A percentile compares a stretch with the other conserved stretches of the same genome.
phyloP scores from a whole-genome alignment of 1,140 invertebrate genomes.

The Araneus ventricosus region DNA sequence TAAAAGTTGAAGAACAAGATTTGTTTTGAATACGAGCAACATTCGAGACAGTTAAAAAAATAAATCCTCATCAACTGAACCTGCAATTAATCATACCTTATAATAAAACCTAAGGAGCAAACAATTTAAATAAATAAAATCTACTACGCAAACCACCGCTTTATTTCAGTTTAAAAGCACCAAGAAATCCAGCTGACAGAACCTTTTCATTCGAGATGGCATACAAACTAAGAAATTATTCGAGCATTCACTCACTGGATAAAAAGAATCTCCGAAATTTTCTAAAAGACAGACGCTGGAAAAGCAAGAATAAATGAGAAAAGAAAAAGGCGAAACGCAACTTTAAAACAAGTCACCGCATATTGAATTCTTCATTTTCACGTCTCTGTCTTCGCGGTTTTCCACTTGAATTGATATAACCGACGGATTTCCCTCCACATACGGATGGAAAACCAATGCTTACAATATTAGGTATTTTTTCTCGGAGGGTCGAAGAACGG shows the following conservation, averaged over 20 bases:
- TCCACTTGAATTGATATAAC: background rate
- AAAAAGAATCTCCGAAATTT: background rate
- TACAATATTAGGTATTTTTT: background rate
- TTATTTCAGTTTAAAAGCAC: background rate
- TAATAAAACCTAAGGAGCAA: too few relatives aligned
- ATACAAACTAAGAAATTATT: background rate
- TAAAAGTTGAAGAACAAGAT: too few relatives aligned
- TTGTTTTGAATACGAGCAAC: too few relatives aligned
- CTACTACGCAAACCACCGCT: background rate
- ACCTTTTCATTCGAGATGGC: background rate
- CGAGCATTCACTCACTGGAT: background rate
- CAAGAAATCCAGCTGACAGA: background rate
- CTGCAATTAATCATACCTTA: too few relatives aligned
- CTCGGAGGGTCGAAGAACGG: too few relatives aligned
- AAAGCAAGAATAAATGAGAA: background rate
- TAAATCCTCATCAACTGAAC: too few relatives aligned
- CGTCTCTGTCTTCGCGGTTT: background rate
- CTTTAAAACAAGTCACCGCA: slow-evolving; percentile 32
- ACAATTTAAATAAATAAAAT: too few relatives aligned
- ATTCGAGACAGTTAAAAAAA: too few relatives aligned
- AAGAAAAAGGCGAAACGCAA: background rate
- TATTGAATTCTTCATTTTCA: slow-evolving; percentile 43
- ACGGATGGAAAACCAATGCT: background rate
- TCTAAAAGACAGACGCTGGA: background rate
- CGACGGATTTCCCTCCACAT: background rate